These are phyloP conservation scores for Odobenus rosmarus DNA, from an alignment of 2,113 vertebrate genomes.

Conservation along the genomic window DNA sequence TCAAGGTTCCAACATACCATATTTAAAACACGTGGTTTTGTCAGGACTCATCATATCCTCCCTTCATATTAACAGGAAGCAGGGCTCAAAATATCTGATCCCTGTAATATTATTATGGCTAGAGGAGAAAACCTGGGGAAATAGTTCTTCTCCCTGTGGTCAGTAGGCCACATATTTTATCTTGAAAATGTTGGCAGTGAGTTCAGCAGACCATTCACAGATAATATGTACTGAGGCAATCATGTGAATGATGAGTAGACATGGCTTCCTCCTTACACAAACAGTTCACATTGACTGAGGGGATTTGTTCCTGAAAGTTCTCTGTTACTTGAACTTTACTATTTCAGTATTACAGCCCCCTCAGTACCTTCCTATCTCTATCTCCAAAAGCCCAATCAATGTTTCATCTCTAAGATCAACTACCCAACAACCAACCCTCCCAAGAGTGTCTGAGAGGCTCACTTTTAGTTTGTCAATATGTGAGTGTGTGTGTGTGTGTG, in stretches of 20 bases:
- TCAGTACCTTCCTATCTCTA: not conserved
- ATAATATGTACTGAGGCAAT: not conserved
- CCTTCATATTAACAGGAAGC: slow-evolving; percentile 74
- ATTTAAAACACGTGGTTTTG: slow-evolving; percentile 64
- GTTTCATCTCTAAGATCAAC: not conserved
- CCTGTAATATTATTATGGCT: slow-evolving; percentile 65
- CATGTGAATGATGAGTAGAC: not conserved
- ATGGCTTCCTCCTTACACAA: not conserved
- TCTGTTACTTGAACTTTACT: not conserved
- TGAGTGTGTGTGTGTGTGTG: not conserved
- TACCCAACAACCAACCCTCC: not conserved
- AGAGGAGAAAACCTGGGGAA: slow-evolving; percentile 55
- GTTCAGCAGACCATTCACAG: slow-evolving; percentile 4
- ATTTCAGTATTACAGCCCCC: not conserved
- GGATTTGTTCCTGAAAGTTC: not conserved
- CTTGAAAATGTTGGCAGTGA: slow-evolving; percentile 5
- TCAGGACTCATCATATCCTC: slow-evolving; percentile 60
- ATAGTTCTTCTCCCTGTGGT: slow-evolving; percentile 41
- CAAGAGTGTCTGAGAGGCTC: not conserved
- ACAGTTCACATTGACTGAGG: not conserved
- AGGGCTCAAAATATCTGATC: slow-evolving; percentile 66
- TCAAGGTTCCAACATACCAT: not conserved
- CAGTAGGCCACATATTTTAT: slow-evolving; percentile 51
- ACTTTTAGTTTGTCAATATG: not conserved
- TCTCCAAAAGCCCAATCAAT: not conserved